These are phyloP conservation scores for Uria aalge DNA, from an alignment of 2,113 vertebrate species.

Conservation along the genomic window DNA sequence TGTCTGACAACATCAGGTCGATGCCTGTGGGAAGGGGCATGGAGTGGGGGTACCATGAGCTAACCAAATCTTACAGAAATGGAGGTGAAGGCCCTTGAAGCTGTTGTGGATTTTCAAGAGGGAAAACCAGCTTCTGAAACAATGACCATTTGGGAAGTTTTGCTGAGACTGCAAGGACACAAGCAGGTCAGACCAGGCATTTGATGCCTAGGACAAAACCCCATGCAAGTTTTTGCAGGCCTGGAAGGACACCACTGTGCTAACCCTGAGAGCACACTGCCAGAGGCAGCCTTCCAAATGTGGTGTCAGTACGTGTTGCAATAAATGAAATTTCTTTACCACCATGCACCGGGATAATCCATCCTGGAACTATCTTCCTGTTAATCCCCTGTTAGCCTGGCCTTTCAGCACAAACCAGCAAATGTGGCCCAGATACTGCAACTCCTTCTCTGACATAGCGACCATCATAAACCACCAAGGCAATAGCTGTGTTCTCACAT, in stretches of 20 bases:
- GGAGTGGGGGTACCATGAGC: neutral
- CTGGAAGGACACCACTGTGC: neutral
- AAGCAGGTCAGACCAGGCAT: neutral
- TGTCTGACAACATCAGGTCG: neutral
- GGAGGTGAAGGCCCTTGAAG: neutral
- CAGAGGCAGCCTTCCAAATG: neutral
- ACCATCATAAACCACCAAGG: neutral
- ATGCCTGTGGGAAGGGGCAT: neutral
- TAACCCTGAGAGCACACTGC: neutral
- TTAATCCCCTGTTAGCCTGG: neutral
- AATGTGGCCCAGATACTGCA: neutral
- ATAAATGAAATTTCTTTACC: neutral
- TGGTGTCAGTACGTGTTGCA: neutral
- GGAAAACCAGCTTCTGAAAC: neutral
- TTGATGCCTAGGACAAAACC: neutral
- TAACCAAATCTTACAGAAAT: neutral
- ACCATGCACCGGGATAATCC: neutral
- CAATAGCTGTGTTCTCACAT: neutral
- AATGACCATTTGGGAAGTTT: neutral
- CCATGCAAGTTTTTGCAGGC: neutral
- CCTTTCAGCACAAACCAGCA: constrained; percentile 10
- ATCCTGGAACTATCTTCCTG: neutral
- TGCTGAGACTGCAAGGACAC: neutral
- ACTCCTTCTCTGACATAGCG: neutral
- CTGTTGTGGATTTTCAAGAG: neutral